Conservation (phyloP, 2,113 vertebrate genomes). For the Rattus rattus region DNA sequence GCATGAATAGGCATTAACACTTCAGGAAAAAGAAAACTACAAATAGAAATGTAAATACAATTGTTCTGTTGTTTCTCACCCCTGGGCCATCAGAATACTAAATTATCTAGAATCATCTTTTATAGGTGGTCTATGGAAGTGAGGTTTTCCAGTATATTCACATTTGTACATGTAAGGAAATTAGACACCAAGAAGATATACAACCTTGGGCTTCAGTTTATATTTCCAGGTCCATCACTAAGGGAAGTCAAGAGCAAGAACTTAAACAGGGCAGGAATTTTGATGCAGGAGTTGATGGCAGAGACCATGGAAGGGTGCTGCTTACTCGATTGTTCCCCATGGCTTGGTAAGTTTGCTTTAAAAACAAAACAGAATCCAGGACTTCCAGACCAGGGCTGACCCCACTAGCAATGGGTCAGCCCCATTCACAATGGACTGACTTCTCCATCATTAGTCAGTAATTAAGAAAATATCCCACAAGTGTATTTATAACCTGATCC, state of each 20-base stretch:
- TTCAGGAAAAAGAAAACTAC: constrained; percentile 5
- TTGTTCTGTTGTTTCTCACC: background rate
- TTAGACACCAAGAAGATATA: constrained; percentile 20
- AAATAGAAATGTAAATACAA: background rate
- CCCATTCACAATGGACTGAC: too few relatives aligned
- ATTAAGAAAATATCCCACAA: background rate
- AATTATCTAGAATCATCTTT: background rate
- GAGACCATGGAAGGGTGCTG: background rate
- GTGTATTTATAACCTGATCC: background rate
- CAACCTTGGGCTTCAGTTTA: too few relatives aligned
- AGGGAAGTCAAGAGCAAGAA: background rate
- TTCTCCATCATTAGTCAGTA: background rate
- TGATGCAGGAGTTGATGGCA: background rate
- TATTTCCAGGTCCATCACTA: background rate
- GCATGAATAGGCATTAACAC: background rate
- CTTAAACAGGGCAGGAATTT: background rate
- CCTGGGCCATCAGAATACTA: background rate
- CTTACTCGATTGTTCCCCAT: too few relatives aligned
- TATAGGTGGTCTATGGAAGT: background rate
- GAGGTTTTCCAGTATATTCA: constrained; percentile 1
- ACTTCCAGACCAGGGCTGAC: background rate
- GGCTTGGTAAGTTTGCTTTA: background rate
- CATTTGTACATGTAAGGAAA: background rate
- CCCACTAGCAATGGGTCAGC: background rate
- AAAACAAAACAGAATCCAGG: background rate